Percentiles rank a stretch among this genome's conserved stretches.
Evolutionary conservation across 1,140 invertebrate species (phyloP).

Genomic region (Pentalonia nigronervosa): DNA sequence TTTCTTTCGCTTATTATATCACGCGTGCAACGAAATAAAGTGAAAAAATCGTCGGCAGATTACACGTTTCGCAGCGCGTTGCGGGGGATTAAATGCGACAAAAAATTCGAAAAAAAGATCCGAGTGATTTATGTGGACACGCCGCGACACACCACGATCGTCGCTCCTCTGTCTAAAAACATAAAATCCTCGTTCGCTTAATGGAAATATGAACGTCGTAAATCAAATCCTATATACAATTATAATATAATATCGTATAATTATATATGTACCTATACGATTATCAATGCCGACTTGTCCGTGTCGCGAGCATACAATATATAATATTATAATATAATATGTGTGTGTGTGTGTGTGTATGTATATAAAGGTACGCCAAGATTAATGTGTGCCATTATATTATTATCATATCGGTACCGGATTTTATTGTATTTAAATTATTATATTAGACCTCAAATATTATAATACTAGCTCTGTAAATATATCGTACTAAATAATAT

Average conservation of each 20-base stretch:
- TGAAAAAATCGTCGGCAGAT: conserved; percentile 27
- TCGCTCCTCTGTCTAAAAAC: not conserved
- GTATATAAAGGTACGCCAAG: not conserved
- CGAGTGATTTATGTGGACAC: conserved; percentile 14
- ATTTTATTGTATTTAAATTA: not conserved
- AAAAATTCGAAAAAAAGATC: not conserved
- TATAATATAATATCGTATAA: conserved; percentile 17
- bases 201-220: conserved; percentile 50
- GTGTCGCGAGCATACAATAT: not conserved
- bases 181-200: conserved; percentile 17
- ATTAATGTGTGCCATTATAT: not conserved
- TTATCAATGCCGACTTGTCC: conserved; percentile 3
- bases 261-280: not conserved
- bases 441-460: not conserved
- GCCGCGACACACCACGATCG: not conserved
- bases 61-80: conserved; percentile 32
- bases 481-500: not conserved
- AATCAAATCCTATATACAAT: conserved; percentile 26
- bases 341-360: not conserved
- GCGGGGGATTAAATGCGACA: conserved; percentile 31
- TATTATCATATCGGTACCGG: too few species aligned
- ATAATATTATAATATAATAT: not conserved
- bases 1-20: not conserved
- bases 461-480: not conserved
- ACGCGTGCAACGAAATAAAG: not conserved